A percentile compares a stretch with the other conserved stretches of the same genome.
phyloP scores from a whole-genome alignment of 2,797 vertebrate species.

The Geotrypetes seraphini region DNA sequence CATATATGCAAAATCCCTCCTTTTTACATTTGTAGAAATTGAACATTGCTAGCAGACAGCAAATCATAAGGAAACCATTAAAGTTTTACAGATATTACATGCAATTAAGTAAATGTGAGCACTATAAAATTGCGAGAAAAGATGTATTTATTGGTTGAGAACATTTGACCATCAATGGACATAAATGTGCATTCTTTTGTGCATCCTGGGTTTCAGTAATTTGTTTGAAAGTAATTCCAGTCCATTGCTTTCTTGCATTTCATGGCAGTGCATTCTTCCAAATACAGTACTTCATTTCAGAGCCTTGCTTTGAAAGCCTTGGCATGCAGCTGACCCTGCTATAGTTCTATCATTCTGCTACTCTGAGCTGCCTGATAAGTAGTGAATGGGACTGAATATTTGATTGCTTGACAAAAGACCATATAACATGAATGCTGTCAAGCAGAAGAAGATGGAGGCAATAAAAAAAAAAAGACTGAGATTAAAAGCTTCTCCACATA shows the following conservation, averaged over 20 bases:
- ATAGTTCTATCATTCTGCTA: slow-evolving; percentile 2
- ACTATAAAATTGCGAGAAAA: not conserved
- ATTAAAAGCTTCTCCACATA: not conserved
- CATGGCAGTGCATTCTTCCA: slow-evolving; percentile 12
- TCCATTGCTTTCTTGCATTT: not conserved
- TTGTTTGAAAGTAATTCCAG: slow-evolving; percentile 6
- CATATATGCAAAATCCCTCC: not conserved
- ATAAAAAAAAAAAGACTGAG: slow-evolving; percentile 11
- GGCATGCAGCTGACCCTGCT: slow-evolving; percentile 10
- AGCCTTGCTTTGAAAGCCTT: slow-evolving; percentile 22
- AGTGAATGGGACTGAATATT: slow-evolving; percentile 9
- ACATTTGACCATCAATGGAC: not conserved
- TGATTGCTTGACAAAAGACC: slow-evolving; percentile 20
- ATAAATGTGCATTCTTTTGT: slow-evolving; percentile 7
- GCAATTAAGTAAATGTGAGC: not conserved
- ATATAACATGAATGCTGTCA: slow-evolving; percentile 4
- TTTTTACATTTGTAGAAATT: not conserved
- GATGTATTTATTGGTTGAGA: not conserved
- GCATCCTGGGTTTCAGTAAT: not conserved
- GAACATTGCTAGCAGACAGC: not conserved
- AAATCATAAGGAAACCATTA: not conserved
- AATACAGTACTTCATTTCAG: slow-evolving; percentile 15
- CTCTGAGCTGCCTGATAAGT: slow-evolving; percentile 17
- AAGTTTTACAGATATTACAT: not conserved
- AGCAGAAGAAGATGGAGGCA: slow-evolving; percentile 2